Evolutionary conservation across 2,113 vertebrate species (phyloP).

Genomic region (Anolis sagrei): DNA sequence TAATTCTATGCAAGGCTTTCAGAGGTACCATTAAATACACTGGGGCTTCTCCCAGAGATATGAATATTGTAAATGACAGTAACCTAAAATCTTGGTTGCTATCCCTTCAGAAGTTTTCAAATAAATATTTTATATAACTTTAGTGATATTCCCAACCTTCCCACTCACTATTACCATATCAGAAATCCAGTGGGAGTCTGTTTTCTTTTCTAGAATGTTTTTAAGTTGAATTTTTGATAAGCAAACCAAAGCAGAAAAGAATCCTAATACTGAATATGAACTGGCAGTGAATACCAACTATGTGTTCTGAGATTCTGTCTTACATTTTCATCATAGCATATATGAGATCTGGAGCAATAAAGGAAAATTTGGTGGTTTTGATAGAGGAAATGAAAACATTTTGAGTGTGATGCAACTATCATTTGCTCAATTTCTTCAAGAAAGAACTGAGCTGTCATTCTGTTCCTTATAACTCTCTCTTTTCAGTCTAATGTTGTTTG

Average conservation of each 20-base stretch:
- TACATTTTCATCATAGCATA: not conserved
- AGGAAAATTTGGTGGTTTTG: not conserved
- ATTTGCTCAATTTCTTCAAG: not conserved
- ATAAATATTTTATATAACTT: too few relatives aligned
- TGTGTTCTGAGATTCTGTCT: not conserved
- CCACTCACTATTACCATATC: not conserved
- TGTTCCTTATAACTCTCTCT: not conserved
- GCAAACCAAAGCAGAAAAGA: not conserved
- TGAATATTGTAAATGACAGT: not conserved
- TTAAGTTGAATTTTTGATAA: not conserved
- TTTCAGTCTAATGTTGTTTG: too few relatives aligned
- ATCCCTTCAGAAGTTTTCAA: not conserved
- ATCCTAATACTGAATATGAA: not conserved
- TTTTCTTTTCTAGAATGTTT: not conserved
- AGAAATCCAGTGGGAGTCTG: not conserved
- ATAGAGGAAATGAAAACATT: not conserved
- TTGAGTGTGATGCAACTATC: not conserved
- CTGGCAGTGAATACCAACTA: not conserved
- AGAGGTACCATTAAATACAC: not conserved
- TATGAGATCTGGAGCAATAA: not conserved
- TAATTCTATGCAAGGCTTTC: not conserved
- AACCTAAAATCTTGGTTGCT: not conserved
- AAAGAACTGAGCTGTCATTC: not conserved
- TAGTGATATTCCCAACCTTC: too few relatives aligned
- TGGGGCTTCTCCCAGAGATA: not conserved